These are phyloP conservation scores for Epinephelus moara DNA, from an alignment of 2,113 vertebrate species.

Conservation along the genomic window DNA sequence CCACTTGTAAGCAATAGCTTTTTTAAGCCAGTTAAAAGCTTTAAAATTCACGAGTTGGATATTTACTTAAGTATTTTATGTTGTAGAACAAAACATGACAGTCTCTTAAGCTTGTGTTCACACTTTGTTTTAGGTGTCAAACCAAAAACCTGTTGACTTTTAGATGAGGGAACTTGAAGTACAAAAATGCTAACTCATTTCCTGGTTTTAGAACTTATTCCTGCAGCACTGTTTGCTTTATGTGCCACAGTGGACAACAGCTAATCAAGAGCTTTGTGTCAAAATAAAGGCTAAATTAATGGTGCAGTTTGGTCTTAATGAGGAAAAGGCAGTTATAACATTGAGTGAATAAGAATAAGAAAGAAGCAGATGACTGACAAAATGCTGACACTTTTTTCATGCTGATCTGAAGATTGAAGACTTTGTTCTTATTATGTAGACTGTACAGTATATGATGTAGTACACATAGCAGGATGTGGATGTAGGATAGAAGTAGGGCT, in stretches of 20 bases:
- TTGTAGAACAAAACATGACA: no score
- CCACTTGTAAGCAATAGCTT: no score
- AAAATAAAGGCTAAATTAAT: constrained; percentile 30
- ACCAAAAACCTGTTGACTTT: no score
- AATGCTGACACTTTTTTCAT: background rate
- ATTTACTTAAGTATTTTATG: no score
- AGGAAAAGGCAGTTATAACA: background rate
- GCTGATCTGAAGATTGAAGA: background rate
- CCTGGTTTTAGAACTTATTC: no score
- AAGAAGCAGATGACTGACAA: background rate
- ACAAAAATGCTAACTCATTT: no score
- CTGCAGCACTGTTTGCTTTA: background rate
- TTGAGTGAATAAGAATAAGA: background rate
- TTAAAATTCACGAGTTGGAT: no score
- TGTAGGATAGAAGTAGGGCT: no score
- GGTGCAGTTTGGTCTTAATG: background rate
- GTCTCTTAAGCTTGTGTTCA: no score
- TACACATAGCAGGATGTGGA: background rate
- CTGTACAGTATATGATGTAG: background rate
- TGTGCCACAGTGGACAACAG: background rate
- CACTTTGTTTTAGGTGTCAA: no score
- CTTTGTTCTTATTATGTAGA: background rate
- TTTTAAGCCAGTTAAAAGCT: no score
- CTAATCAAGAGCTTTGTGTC: constrained; percentile 23
- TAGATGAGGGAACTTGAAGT: no score